A percentile compares a stretch with the other conserved stretches of the same genome.
Conservation (phyloP, 2,113 vertebrate genomes). For the Salvelinus namaycush region DNA sequence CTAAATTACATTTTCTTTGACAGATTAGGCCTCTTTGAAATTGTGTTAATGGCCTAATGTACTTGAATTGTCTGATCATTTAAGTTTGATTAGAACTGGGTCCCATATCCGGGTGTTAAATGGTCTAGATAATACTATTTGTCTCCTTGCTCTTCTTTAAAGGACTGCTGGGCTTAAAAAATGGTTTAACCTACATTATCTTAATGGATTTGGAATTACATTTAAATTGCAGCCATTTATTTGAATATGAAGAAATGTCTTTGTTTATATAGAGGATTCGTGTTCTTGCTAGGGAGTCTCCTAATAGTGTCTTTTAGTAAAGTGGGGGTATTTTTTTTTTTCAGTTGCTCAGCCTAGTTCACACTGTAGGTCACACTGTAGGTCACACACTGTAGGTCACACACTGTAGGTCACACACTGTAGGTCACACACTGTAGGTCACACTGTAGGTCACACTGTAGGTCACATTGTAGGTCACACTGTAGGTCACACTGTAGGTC, state of each 20-base stretch:
- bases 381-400: no score
- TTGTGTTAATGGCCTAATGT: constrained; percentile 71
- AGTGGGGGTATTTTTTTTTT: no score
- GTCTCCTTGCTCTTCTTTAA: constrained; percentile 40
- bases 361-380: no score
- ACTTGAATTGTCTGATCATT: constrained; percentile 64
- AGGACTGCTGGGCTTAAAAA: constrained; percentile 25
- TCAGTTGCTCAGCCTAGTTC: not conserved
- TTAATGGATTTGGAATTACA: constrained; percentile 67
- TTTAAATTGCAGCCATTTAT: constrained; percentile 67
- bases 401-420: no score
- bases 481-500: no score
- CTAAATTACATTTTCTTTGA: constrained; percentile 73
- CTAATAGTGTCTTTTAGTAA: not conserved
- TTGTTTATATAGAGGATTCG: not conserved
- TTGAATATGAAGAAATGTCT: constrained; percentile 37
- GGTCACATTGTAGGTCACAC: no score
- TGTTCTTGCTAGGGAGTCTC: not conserved
- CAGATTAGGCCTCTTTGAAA: constrained; percentile 72
- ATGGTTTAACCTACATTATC: constrained; percentile 69
- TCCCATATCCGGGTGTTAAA: constrained; percentile 60
- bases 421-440: no score
- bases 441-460: no score
- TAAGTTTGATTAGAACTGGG: constrained; percentile 67
- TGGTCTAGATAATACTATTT: constrained; percentile 70